Percentiles rank a stretch among this genome's conserved stretches.
phyloP scores from a whole-genome alignment of 35 echinoderm and acorn worm species.

The Stichopus chloronotus region DNA sequence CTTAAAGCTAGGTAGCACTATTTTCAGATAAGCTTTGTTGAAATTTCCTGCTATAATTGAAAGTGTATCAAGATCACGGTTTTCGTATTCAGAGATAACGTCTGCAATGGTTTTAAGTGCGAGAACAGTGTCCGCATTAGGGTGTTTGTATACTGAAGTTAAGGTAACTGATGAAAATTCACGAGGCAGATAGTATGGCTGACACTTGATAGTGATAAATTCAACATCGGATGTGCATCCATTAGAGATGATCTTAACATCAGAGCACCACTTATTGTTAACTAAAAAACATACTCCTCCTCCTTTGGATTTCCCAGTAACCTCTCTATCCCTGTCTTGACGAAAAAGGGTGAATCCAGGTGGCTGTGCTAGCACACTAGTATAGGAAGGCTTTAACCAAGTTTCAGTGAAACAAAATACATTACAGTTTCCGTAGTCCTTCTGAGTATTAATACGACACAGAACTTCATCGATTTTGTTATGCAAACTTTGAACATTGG shows the following conservation, averaged over 20 bases:
- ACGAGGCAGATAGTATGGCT: slow-evolving; percentile 54
- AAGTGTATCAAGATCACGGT: too few relatives aligned
- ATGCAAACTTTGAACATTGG: slow-evolving; percentile 28
- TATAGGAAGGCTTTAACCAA: slow-evolving; percentile 24
- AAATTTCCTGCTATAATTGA: slow-evolving; percentile 50
- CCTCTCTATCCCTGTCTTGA: slow-evolving; percentile 18
- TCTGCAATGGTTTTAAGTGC: slow-evolving; percentile 4
- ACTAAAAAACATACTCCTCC: slow-evolving; percentile 36
- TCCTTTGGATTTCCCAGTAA: slow-evolving; percentile 18
- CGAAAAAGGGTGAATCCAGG: slow-evolving; percentile 56
- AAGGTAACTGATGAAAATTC: slow-evolving; percentile 59
- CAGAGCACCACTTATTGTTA: slow-evolving; percentile 33
- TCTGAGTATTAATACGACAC: slow-evolving; percentile 39
- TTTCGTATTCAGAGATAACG: slow-evolving; percentile 41
- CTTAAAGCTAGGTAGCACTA: slow-evolving; percentile 27
- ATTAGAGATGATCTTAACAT: slow-evolving; percentile 4
- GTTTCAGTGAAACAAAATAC: slow-evolving; percentile 54
- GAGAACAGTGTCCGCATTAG: not conserved
- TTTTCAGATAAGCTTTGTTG: slow-evolving; percentile 51
- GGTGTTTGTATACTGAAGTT: slow-evolving; percentile 39
- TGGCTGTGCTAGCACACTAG: not conserved
- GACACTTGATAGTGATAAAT: slow-evolving; percentile 55
- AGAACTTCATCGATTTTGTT: slow-evolving; percentile 51
- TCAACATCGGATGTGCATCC: slow-evolving; percentile 42
- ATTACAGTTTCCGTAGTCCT: slow-evolving; percentile 47